Conservation (phyloP, 2,113 vertebrate genomes). For the Macrotus californicus region DNA sequence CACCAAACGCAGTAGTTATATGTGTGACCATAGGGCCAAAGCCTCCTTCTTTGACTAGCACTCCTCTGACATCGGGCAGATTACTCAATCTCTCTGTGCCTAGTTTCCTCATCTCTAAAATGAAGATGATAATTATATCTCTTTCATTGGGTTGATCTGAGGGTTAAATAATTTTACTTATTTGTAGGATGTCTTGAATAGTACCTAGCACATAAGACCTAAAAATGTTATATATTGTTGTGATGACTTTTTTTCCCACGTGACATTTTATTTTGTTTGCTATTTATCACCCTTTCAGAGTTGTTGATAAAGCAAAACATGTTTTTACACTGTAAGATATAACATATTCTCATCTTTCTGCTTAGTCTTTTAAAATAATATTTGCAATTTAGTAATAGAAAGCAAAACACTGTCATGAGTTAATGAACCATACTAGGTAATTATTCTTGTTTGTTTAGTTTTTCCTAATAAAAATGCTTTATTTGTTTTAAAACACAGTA, state of each 20-base stretch:
- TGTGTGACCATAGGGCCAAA: background rate
- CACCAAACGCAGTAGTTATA: too few relatives aligned
- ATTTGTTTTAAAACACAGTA: conserved; percentile 27
- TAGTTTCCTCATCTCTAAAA: background rate
- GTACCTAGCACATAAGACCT: background rate
- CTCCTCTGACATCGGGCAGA: background rate
- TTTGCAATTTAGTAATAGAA: conserved; percentile 36
- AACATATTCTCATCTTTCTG: background rate
- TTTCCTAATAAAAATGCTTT: conserved; percentile 26
- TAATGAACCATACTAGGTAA: background rate
- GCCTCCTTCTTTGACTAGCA: background rate
- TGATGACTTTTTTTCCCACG: background rate
- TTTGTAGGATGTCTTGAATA: background rate
- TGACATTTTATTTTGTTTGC: conserved; percentile 1
- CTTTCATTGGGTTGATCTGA: background rate
- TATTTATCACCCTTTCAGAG: conserved; percentile 20
- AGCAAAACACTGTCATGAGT: background rate
- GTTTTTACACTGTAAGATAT: conserved; percentile 3
- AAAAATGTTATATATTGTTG: background rate
- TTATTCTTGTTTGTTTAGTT: conserved; percentile 41
- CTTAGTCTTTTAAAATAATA: conserved; percentile 28
- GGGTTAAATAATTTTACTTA: background rate
- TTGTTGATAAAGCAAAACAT: conserved; percentile 31
- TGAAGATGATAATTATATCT: background rate
- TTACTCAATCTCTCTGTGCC: background rate